phyloP scores from a whole-genome alignment of 1,140 invertebrate species.

The Laupala kohalensis region DNA sequence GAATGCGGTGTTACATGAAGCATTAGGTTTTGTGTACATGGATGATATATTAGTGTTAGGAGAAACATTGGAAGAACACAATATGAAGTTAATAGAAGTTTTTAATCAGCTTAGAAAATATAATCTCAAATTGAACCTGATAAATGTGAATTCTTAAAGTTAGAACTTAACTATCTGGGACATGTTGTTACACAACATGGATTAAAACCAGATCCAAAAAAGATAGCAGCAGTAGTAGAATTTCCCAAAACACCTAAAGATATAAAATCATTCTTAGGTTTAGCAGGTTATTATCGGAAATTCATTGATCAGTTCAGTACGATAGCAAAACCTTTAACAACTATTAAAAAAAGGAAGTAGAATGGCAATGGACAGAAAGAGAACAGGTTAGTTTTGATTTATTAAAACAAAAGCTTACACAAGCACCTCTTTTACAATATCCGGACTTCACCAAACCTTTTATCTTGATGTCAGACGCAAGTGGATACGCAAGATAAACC shows the following conservation, averaged over 20 bases:
- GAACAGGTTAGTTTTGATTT: slow-evolving; percentile 22
- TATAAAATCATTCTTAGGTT: slow-evolving; percentile 20
- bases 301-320: slow-evolving; percentile 24
- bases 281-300: slow-evolving; percentile 23
- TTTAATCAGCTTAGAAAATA: slow-evolving; percentile 20
- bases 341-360: slow-evolving; percentile 16
- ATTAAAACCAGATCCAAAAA: slow-evolving; percentile 16
- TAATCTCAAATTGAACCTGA: slow-evolving; percentile 27
- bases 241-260: slow-evolving; percentile 16
- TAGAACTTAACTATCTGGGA: slow-evolving; percentile 21
- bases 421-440: slow-evolving; percentile 25
- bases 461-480: slow-evolving; percentile 42
- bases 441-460: slow-evolving; percentile 26
- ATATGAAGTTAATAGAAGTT: slow-evolving; percentile 22
- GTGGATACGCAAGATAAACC: slow-evolving; percentile 29
- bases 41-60: slow-evolving; percentile 31
- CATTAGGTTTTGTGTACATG: slow-evolving; percentile 26
- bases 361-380: slow-evolving; percentile 22
- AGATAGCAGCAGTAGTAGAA: slow-evolving; percentile 15
- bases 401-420: slow-evolving; percentile 14
- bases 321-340: slow-evolving; percentile 19
- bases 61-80: slow-evolving; percentile 27
- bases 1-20: slow-evolving; percentile 17
- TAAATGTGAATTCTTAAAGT: slow-evolving; percentile 26
- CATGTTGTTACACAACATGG: slow-evolving; percentile 17